Evolutionary conservation across 2,113 vertebrate species (phyloP).

Genomic region (Oncorhynchus gorbuscha): DNA sequence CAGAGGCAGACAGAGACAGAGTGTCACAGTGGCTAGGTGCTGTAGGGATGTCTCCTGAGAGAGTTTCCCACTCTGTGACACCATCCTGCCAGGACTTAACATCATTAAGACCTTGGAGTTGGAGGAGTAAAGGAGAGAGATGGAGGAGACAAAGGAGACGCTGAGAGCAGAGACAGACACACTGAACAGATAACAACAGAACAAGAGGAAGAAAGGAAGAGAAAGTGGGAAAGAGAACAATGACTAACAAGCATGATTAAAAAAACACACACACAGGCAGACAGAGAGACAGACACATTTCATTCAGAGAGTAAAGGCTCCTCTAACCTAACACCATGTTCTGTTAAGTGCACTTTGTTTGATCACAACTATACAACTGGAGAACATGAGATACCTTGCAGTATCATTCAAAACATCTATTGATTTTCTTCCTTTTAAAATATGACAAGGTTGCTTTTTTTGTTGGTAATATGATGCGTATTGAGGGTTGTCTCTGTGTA

Average conservation of each 20-base stretch:
- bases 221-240: neutral
- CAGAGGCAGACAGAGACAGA: no score
- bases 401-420: conserved; percentile 61
- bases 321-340: conserved; percentile 38
- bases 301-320: conserved; percentile 30
- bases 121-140: no score
- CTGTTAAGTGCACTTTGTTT: conserved; percentile 58
- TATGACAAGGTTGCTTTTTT: conserved; percentile 66
- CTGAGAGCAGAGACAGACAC: no score
- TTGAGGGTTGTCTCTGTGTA: conserved; percentile 25
- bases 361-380: conserved; percentile 56
- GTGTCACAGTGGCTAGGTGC: no score
- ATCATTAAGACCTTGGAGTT: conserved; percentile 49
- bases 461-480: conserved; percentile 60
- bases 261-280: neutral
- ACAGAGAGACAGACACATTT: conserved; percentile 7
- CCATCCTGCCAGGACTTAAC: neutral
- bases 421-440: conserved; percentile 68
- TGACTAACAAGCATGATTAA: conserved; percentile 50
- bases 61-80: no score
- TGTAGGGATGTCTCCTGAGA: no score
- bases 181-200: conserved; percentile 30
- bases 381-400: conserved; percentile 62
- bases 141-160: no score
- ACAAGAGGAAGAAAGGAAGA: neutral